Conservation (phyloP, 2,797 vertebrate genomes). For the Sparus aurata region DNA sequence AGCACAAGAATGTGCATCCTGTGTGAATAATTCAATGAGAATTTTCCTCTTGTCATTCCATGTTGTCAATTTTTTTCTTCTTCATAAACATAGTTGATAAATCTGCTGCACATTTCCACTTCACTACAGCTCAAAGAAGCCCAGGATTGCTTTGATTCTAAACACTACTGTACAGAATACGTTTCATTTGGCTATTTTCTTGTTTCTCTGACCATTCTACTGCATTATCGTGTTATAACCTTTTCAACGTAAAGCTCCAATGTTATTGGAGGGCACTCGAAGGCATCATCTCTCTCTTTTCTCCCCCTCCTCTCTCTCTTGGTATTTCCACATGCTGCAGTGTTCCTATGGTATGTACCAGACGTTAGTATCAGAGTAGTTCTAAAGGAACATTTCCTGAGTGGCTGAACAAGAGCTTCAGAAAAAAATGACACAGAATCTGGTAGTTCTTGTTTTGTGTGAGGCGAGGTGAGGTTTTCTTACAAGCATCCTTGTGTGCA, state of each 20-base stretch:
- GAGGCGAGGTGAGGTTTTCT: background rate
- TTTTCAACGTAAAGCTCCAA: background rate
- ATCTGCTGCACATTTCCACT: background rate
- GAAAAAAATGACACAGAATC: slow-evolving; percentile 19
- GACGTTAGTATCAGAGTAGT: slow-evolving; percentile 9
- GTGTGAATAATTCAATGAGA: background rate
- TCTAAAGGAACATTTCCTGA: slow-evolving; percentile 3
- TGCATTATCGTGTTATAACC: background rate
- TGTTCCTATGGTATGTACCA: background rate
- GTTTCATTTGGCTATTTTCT: background rate
- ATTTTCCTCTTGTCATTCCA: background rate
- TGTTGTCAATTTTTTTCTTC: too few species aligned
- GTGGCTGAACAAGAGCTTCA: slow-evolving; percentile 4
- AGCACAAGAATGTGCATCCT: background rate
- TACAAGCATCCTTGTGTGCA: slow-evolving; percentile 1
- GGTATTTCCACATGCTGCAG: slow-evolving; percentile 31
- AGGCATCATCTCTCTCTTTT: slow-evolving; percentile 15
- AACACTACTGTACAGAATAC: background rate
- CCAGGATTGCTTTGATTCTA: background rate
- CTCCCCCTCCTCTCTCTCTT: background rate
- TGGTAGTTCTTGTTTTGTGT: slow-evolving; percentile 4
- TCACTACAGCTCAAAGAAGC: background rate
- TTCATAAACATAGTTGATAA: background rate
- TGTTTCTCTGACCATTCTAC: background rate
- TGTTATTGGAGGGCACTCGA: slow-evolving; percentile 12